These are phyloP conservation scores for Netelia virgata DNA, from an alignment of 2,888 invertebrate genomes.

Conservation along the genomic window DNA sequence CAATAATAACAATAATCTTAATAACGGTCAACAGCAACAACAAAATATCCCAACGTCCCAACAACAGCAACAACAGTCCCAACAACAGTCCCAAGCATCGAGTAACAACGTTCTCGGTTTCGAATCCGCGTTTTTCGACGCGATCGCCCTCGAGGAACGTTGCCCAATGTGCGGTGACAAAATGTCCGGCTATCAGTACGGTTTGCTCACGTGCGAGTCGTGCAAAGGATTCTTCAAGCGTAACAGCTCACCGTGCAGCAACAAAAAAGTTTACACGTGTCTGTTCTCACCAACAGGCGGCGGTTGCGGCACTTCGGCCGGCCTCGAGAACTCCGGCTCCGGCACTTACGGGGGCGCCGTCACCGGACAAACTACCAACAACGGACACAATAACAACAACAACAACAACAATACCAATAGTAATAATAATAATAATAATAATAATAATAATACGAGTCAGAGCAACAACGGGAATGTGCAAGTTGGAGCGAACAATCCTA, in stretches of 20 bases:
- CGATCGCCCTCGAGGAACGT: conserved; percentile 87
- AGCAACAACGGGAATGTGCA: conserved; percentile 79
- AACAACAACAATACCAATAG: conserved; percentile 77
- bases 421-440: conserved; percentile 76
- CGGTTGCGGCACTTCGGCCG: conserved; percentile 56
- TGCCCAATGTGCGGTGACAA: conserved; percentile 91
- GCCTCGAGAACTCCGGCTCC: conserved; percentile 68
- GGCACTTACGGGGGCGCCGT: conserved; percentile 68
- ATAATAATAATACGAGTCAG: conserved; percentile 72
- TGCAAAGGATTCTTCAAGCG: conserved; percentile 92
- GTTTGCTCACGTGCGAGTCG: conserved; percentile 91
- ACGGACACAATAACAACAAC: conserved; percentile 74
- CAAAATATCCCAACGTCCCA: conserved; percentile 69
- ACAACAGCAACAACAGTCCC: conserved; percentile 86
- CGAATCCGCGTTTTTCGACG: conserved; percentile 86
- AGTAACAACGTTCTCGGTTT: conserved; percentile 82
- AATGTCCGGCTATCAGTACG: conserved; percentile 92
- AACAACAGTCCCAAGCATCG: conserved; percentile 80
- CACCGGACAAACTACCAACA: conserved; percentile 30
- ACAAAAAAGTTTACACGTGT: conserved; percentile 91
- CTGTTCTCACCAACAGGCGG: conserved; percentile 84
- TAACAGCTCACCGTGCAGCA: conserved; percentile 88
- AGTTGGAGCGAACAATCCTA: conserved; percentile 76
- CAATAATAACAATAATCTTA: conserved; percentile 78
- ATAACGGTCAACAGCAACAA: conserved; percentile 76